Evolutionary conservation across 2,888 invertebrate genomes (phyloP).

Genomic region (Eupithecia dodoneata): DNA sequence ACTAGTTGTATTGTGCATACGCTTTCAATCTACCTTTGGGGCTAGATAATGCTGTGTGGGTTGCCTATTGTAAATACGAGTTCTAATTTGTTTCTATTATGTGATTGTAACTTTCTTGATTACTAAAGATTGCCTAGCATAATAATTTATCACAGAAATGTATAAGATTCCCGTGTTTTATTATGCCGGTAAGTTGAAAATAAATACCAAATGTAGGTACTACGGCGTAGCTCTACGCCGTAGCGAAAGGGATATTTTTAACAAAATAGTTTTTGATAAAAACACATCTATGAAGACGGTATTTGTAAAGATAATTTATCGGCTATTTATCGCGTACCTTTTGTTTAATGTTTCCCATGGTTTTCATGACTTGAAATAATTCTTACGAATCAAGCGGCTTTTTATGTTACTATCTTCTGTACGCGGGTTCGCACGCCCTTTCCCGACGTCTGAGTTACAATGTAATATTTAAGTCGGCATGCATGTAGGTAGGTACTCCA

Average conservation of each 20-base stretch:
- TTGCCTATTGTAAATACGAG: not conserved
- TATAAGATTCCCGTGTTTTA: too few species aligned
- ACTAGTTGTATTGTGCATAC: not conserved
- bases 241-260: not conserved
- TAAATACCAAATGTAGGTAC: not conserved
- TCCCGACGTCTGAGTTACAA: too few species aligned
- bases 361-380: not conserved
- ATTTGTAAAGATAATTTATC: too few species aligned
- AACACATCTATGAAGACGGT: too few species aligned
- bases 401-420: not conserved
- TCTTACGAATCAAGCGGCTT: not conserved
- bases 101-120: too few species aligned
- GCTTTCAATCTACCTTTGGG: not conserved
- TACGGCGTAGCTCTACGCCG: slow-evolving; percentile 4
- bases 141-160: not conserved
- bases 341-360: too few species aligned
- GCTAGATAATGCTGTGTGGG: not conserved
- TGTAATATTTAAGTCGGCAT: not conserved
- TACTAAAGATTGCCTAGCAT: not conserved
- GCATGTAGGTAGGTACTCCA: too few species aligned
- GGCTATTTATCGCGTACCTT: too few species aligned
- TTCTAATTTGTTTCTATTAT: too few species aligned
- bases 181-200: not conserved
- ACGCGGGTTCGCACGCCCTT: not conserved
- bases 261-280: not conserved